Conservation (phyloP, 2,113 vertebrate species). For the Felis catus region DNA sequence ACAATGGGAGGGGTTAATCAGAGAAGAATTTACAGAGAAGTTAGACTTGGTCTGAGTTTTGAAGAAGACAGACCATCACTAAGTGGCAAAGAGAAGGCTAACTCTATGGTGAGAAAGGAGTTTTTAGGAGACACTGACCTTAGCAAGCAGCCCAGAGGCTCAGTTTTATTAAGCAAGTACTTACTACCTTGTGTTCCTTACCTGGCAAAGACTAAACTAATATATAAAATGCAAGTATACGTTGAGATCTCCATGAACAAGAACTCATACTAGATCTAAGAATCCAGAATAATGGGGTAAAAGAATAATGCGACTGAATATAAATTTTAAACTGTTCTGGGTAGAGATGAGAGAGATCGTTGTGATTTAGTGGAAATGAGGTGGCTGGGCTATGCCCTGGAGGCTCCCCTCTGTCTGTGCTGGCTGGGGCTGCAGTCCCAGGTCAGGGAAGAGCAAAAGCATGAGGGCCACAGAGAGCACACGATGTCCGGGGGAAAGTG, state of each 20-base stretch:
- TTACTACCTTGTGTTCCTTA: background rate
- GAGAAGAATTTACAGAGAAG: background rate
- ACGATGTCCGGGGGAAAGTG: rapidly evolving
- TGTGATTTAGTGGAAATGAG: background rate
- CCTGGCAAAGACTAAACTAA: background rate
- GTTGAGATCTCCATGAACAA: background rate
- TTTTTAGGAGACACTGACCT: background rate
- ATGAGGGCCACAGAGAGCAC: background rate
- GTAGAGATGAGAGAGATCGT: too few species aligned
- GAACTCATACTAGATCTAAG: background rate
- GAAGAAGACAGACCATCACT: too few species aligned
- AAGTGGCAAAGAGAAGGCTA: background rate
- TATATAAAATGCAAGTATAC: background rate
- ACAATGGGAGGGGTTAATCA: background rate
- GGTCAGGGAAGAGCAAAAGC: background rate
- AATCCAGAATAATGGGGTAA: background rate
- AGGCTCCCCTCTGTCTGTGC: rapidly evolving
- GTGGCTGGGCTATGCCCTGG: background rate
- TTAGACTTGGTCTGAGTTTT: background rate
- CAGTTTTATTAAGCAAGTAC: background rate
- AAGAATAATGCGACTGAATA: background rate
- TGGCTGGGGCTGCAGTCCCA: too few species aligned
- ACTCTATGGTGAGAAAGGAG: background rate
- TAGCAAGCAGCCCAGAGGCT: background rate
- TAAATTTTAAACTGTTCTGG: background rate